A percentile compares a stretch with the other conserved stretches of the same genome.
Conservation (phyloP, 2,797 vertebrate genomes). For the Bucorvus abyssinicus region DNA sequence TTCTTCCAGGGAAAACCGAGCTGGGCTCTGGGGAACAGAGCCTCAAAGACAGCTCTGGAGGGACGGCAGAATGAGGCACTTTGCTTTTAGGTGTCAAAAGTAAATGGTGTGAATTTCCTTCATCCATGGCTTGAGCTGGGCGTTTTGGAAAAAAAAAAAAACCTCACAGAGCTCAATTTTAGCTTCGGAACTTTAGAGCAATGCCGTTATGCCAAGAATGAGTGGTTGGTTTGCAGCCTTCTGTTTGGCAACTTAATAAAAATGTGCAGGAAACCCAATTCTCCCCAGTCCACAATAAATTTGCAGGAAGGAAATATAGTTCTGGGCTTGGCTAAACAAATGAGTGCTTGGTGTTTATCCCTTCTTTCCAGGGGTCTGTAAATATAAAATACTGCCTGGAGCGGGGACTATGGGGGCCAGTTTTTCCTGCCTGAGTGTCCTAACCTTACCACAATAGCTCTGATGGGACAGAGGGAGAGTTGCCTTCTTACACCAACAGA, state of each 20-base stretch:
- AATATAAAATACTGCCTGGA: neutral
- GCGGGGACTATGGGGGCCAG: neutral
- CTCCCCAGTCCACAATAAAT: neutral
- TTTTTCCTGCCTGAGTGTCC: neutral
- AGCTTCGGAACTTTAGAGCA: neutral
- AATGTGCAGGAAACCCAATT: neutral
- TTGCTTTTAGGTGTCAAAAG: neutral
- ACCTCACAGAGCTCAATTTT: neutral
- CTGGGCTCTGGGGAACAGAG: accelerated
- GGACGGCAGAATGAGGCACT: neutral
- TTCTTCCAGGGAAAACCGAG: neutral
- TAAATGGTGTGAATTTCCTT: neutral
- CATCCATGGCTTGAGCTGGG: accelerated
- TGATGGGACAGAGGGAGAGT: neutral
- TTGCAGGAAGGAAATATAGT: neutral
- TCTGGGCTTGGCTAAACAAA: neutral
- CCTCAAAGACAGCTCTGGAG: neutral
- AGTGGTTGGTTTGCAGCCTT: neutral
- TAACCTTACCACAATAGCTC: neutral
- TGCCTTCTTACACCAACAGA: neutral
- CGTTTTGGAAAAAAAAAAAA: neutral
- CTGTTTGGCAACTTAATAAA: neutral
- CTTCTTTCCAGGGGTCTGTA: neutral
- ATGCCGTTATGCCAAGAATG: neutral
- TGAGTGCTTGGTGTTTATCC: neutral